These are phyloP conservation scores for Hydrotaea diabolus DNA, from an alignment of 2,888 invertebrate species.

Conservation along the genomic window DNA sequence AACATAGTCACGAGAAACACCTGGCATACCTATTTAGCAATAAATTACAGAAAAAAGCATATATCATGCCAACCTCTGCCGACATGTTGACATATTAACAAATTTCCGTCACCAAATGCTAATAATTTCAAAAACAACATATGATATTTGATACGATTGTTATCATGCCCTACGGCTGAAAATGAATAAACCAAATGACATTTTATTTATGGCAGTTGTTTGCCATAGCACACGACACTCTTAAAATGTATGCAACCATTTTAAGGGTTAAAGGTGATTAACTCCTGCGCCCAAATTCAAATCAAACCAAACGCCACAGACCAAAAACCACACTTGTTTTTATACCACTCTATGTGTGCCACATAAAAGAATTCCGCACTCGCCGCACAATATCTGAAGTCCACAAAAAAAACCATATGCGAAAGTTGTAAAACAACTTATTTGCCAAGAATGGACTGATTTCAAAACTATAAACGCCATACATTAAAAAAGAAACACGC, in stretches of 20 bases:
- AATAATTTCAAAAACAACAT: background rate
- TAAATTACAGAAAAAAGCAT: background rate
- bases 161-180: background rate
- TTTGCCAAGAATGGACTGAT: background rate
- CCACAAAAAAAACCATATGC: background rate
- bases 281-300: constrained; percentile 6
- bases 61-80: too few species aligned
- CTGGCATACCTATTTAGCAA: background rate
- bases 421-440: constrained; percentile 47
- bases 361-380: background rate
- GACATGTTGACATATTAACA: background rate
- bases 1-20: too few species aligned
- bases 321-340: constrained; percentile 1
- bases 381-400: too few species aligned
- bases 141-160: constrained; percentile 5
- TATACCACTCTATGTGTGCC: background rate
- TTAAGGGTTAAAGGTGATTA: constrained; percentile 23
- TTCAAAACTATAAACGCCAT: background rate
- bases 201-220: background rate
- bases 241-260: background rate
- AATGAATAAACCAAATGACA: background rate
- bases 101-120: background rate
- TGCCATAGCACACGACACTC: background rate
- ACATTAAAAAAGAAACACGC: background rate
- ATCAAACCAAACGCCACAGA: background rate